Evolutionary conservation across 1,140 invertebrate genomes (phyloP).

Genomic region (Rhyzopertha dominica): DNA sequence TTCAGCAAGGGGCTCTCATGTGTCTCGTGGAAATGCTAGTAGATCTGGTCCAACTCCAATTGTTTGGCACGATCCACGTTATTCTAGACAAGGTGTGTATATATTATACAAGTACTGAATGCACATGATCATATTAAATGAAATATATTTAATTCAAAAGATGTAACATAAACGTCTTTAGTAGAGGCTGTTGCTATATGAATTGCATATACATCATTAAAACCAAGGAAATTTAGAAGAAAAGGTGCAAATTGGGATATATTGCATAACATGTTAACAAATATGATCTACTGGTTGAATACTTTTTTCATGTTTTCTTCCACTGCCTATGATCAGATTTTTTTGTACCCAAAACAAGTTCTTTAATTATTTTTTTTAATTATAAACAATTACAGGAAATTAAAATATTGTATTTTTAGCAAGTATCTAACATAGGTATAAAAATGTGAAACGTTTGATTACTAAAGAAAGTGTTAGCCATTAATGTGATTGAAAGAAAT

Average conservation of each 20-base stretch:
- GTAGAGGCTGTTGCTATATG: background rate
- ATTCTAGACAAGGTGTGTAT: constrained; percentile 7
- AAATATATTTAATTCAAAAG: background rate
- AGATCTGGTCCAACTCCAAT: constrained; percentile 23
- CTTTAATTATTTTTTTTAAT: too few species aligned
- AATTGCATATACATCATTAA: background rate
- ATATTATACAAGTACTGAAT: background rate
- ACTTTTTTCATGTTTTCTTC: too few species aligned
- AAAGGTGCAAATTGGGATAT: background rate
- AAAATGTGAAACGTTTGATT: too few species aligned
- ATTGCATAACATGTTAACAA: background rate
- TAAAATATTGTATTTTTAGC: too few species aligned
- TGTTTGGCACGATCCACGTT: constrained; percentile 19
- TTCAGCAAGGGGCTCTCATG: constrained; percentile 18
- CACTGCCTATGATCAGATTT: too few species aligned
- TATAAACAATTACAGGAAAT: too few species aligned
- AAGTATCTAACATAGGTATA: too few species aligned
- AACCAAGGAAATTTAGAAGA: background rate
- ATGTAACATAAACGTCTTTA: background rate
- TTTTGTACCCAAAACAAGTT: too few species aligned
- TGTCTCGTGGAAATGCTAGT: constrained; percentile 15
- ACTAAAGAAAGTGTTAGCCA: too few species aligned
- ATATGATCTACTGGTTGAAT: too few species aligned
- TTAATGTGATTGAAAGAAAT: too few species aligned
- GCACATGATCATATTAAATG: background rate